Evolutionary conservation across 2,113 vertebrate genomes (phyloP), one percentile per base, ranked within the genome.

Genomic region (Hemiscyllium ocellatum): DNA sequence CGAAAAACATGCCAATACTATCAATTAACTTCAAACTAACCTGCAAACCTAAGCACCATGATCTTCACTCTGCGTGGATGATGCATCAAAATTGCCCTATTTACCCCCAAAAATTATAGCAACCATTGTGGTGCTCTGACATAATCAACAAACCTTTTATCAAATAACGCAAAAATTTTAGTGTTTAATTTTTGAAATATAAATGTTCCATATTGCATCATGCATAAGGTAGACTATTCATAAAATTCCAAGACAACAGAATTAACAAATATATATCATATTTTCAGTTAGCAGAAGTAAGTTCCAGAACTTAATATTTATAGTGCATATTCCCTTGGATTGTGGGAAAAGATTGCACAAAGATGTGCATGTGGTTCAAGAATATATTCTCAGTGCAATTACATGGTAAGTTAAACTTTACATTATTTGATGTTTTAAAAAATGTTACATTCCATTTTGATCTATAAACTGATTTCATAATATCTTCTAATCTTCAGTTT

Each of bases 151-250:
- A 94, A 70, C 22, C n/a, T 47, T 95, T 50, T 42, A 72, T 1
- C 66, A 70, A 69, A 69, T 66, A 68, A 70, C 3, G 12, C 70
- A 70, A 94, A 94, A 95, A 95, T 95, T 95, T 47, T 68, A 95
- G 19, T 61, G 50, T 95, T 95, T 95, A 76, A 95, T 95, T 95
- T 95, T 95, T 95, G 94, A 95, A 95, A 29, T 95, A 95, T 70
- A 70, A 69, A 94, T 10, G 70, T 42, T 95, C 24, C 42, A 95
- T 26, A 95, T 68, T 95, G 68, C 68, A 95, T 52, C 94, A 95
- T 95, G 94, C 94, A 17, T 29, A 50, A 95, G 52, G 72, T 95
- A 76, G 72, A 95, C 80, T 83, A 26, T 72, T 70, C 37, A 95
- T 76, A 72, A 47, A 90, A 72, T 72, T 72, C 7, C 94, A 95